Evolutionary conservation across 2,888 invertebrate species (phyloP).

Genomic region (Coleophora deauratella): DNA sequence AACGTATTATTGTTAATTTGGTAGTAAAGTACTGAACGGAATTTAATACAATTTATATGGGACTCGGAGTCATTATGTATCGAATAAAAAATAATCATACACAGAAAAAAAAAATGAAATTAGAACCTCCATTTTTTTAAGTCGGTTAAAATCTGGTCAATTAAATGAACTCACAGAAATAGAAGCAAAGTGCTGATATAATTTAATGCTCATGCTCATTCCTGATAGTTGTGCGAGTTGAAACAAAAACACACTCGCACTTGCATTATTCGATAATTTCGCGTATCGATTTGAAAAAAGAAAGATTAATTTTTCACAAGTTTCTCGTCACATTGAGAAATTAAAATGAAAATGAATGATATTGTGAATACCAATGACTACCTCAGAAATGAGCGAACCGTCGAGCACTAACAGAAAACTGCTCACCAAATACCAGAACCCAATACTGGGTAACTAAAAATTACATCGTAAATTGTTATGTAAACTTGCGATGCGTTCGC

Average conservation of each 20-base stretch:
- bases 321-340: conserved; percentile 19
- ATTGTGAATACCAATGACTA: not conserved
- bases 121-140: too few species aligned
- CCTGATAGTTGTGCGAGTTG: conserved; percentile 25
- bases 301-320: conserved; percentile 2
- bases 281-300: conserved; percentile 4
- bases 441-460: too few species aligned
- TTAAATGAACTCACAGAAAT: not conserved
- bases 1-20: too few species aligned
- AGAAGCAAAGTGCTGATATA: conserved; percentile 4
- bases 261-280: too few species aligned
- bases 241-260: too few species aligned
- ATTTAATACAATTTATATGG: too few species aligned
- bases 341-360: not conserved
- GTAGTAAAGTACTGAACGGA: too few species aligned
- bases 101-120: not conserved
- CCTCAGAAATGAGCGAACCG: conserved; percentile 7
- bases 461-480: too few species aligned
- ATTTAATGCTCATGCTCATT: conserved; percentile 38
- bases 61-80: too few species aligned
- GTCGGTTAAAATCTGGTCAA: too few species aligned
- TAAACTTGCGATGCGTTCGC: too few species aligned
- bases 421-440: conserved; percentile 6
- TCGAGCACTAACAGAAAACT: not conserved
- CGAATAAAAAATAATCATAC: too few species aligned